Evolutionary conservation across 2,113 vertebrate genomes (phyloP), one percentile per base, ranked within the genome.

Genomic region (Cebidichthys violaceus): DNA sequence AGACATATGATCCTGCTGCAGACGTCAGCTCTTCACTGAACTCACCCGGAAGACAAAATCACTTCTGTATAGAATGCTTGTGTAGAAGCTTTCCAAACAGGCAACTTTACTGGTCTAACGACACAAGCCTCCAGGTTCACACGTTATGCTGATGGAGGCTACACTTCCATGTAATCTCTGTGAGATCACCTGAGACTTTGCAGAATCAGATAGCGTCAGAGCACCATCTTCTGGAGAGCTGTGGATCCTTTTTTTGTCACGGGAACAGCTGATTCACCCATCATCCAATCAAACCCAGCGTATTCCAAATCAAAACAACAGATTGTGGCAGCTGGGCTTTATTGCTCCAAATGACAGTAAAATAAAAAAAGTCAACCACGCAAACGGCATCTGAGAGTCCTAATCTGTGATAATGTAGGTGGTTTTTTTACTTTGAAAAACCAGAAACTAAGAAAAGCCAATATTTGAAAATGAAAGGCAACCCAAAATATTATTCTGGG

Each of bases 141-240:
- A 72, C 57, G 75, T 22, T 13, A 84, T 37, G 22, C 24, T 54
- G 39, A 45, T 4, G 35, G 8, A 79, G 7, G 22, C 6, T 62
- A 29, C 15, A 62, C 54, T 27, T 22, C 0, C 11, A 29, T 24
- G 13, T 52, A 68, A 73, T 75, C 1, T 31, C 41, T 54, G 4
- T 13, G 27, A 70, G 37, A 70, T 75, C n/a, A 50, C 35, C 50
- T 55, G 54, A 77, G 31, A 61, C 29, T 24, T 1, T 24, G 15
- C 57, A 29, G 4, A 66, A 0, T 18, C 18, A 31, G 1, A 22
- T 8, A 35, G 50, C 17, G 50, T 31, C 59, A 86, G 17, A 70
- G 86, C 78, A 33, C 88, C 89, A 87, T 70, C 86, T 91, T 70
- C 82, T 87, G 91, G 89, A 83, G 45, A 83, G 9, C 15, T 0